phyloP scores from a whole-genome alignment of 1,140 invertebrate genomes.

The silkworm (Bombyx mori) region ASM3026992v2 NC_085112.1:15087001-15087500 shows the following conservation, averaged over 20 bases:
- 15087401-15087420: no score
- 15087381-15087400: not conserved
- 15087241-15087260: not conserved
- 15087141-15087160: slow-evolving; percentile 7
- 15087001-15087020: slow-evolving; percentile 10
- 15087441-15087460: no score
- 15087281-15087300: not conserved
- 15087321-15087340: not conserved
- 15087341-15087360: not conserved
- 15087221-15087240: not conserved
- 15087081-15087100: not conserved
- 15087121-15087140: slow-evolving; percentile 1
- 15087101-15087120: not conserved
- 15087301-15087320: not conserved
- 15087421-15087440: no score
- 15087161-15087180: slow-evolving; percentile 2
- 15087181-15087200: not conserved
- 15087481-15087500: no score
- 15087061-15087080: slow-evolving; percentile 3
- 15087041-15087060: slow-evolving; percentile 1
- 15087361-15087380: not conserved
- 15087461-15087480: no score
- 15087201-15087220: not conserved
- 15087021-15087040: not conserved
- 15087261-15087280: no score